Percentiles rank a stretch among this genome's conserved stretches.
These are phyloP conservation scores for Oryzias javanicus DNA, from an alignment of 2,113 vertebrate species.

Conservation along the genomic window DNA sequence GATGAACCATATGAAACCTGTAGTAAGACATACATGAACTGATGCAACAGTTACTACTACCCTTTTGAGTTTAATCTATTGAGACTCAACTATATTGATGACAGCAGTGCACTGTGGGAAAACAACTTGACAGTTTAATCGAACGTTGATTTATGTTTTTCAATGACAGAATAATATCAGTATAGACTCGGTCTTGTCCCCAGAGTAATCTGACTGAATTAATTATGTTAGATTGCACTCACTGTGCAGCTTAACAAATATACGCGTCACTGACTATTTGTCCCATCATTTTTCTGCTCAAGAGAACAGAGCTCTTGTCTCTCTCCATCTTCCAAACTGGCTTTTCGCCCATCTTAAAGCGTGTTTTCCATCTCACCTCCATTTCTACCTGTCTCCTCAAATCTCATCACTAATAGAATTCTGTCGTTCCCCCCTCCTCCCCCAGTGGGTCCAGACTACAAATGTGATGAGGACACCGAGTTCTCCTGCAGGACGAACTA, in stretches of 20 bases:
- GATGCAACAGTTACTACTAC: not conserved
- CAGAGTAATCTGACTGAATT: not conserved
- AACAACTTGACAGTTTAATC: conserved; percentile 15
- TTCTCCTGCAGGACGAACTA: conserved; percentile 76
- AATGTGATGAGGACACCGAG: conserved; percentile 68
- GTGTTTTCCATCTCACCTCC: not conserved
- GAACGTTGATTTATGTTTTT: conserved; percentile 13
- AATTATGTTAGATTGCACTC: conserved; percentile 6
- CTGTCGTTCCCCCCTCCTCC: not conserved
- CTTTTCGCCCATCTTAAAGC: not conserved
- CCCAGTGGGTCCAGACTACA: conserved; percentile 68
- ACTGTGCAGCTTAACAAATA: conserved; percentile 10
- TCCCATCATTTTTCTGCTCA: not conserved
- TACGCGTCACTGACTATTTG: not conserved
- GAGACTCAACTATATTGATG: not conserved
- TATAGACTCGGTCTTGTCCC: no score
- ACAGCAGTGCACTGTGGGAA: not conserved
- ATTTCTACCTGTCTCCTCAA: not conserved
- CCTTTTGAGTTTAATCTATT: not conserved
- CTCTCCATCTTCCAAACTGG: not conserved
- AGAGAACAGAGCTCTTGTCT: not conserved
- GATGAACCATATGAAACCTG: conserved; percentile 68
- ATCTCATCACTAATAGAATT: conserved; percentile 9
- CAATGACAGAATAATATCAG: not conserved
- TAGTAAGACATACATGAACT: conserved; percentile 55